Evolutionary conservation across 2,113 vertebrate genomes (phyloP).

Genomic region (Sakesphorus luctuosus): DNA sequence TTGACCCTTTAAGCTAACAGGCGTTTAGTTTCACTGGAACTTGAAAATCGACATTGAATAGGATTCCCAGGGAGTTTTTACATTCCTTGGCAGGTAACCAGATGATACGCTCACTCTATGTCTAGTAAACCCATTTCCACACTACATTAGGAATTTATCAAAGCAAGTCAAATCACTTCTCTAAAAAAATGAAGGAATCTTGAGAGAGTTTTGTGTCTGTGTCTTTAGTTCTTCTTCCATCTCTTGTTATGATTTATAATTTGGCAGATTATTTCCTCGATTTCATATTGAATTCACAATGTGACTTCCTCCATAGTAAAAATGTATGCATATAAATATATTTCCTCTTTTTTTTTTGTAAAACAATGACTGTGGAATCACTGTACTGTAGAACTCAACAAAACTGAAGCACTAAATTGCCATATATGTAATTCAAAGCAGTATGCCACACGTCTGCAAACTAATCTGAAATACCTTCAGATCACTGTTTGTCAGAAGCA

Average conservation of each 20-base stretch:
- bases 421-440: background rate
- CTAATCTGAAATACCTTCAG: background rate
- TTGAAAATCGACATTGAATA: conserved; percentile 18
- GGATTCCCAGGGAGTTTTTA: conserved; percentile 26
- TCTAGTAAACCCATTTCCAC: conserved; percentile 65
- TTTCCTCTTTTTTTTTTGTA: background rate
- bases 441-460: background rate
- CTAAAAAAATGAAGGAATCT: conserved; percentile 32
- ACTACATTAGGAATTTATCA: conserved; percentile 66
- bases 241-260: conserved; percentile 13
- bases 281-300: background rate
- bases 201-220: conserved; percentile 7
- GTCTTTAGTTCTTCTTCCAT: background rate
- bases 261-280: background rate
- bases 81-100: conserved; percentile 49
- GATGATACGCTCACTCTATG: conserved; percentile 29
- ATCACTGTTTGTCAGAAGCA: background rate
- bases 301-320: background rate
- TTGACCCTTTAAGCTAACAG: conserved; percentile 24
- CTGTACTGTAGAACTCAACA: background rate
- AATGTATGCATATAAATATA: background rate
- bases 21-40: background rate
- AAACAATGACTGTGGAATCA: background rate
- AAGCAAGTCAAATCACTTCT: conserved; percentile 53
- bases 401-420: conserved; percentile 11